A percentile compares a stretch with the other conserved stretches of the same genome.
Conservation (phyloP, 2,113 vertebrate genomes). For the Lepus europaeus region DNA sequence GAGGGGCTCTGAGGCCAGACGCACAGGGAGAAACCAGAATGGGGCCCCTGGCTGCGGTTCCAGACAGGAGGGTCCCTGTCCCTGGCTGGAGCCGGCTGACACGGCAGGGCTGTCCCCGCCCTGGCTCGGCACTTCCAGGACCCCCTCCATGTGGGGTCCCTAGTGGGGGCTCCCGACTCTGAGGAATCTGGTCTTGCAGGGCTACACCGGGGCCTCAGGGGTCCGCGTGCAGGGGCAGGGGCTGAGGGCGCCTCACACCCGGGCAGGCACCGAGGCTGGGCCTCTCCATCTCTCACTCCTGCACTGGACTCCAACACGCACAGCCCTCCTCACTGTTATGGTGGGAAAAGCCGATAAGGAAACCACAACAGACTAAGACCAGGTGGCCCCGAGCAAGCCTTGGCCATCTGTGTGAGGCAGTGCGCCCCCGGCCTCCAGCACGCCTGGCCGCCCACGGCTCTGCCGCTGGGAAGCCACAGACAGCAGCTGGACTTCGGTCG, state of each 20-base stretch:
- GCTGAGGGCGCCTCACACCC: no score
- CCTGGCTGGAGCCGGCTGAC: not conserved
- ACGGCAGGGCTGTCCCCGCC: accelerated
- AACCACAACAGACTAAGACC: not conserved
- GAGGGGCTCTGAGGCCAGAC: not conserved
- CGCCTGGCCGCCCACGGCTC: not conserved
- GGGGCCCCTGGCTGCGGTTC: not conserved
- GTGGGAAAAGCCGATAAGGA: not conserved
- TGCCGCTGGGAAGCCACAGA: not conserved
- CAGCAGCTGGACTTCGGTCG: not conserved
- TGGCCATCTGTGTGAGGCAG: accelerated
- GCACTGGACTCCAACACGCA: no score
- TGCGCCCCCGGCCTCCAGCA: no score
- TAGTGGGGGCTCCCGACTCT: not conserved
- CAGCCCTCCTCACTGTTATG: accelerated
- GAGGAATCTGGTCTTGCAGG: not conserved
- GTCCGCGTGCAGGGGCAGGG: no score
- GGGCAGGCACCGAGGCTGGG: no score
- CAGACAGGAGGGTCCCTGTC: accelerated
- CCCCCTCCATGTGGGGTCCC: accelerated
- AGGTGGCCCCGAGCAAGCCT: not conserved
- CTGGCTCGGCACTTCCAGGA: accelerated
- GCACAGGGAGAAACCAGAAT: not conserved
- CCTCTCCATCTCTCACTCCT: no score
- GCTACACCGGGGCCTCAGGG: not conserved